Conservation (phyloP, 2,797 vertebrate genomes). For the Dendrocincla tyrannina region DNA sequence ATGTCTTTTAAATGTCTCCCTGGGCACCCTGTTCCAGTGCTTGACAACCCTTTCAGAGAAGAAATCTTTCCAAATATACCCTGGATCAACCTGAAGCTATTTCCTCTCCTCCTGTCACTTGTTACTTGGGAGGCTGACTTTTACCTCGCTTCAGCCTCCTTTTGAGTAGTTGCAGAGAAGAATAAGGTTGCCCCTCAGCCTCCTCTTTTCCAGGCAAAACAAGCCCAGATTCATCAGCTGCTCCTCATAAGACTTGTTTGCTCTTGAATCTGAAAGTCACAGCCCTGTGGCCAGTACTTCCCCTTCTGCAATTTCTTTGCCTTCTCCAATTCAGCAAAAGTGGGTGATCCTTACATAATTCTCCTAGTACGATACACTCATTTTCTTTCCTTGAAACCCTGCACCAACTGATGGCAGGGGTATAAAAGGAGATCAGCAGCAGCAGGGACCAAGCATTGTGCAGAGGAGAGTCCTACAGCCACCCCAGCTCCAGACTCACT, state of each 20-base stretch:
- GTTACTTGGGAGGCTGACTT: background rate
- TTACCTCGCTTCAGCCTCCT: background rate
- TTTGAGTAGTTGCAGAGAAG: background rate
- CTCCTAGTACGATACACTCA: background rate
- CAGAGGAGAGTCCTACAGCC: background rate
- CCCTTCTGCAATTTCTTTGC: background rate
- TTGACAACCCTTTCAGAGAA: background rate
- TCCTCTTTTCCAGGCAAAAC: background rate
- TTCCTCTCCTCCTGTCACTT: background rate
- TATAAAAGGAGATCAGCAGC: background rate
- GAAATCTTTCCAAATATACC: background rate
- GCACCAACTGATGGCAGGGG: accelerated
- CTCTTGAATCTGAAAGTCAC: background rate
- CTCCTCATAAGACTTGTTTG: background rate
- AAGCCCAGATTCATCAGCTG: background rate
- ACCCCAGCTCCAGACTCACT: background rate
- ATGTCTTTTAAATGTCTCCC: background rate
- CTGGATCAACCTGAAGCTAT: background rate
- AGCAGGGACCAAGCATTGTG: accelerated
- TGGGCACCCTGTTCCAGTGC: background rate
- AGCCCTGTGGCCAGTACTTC: background rate
- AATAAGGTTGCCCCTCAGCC: background rate
- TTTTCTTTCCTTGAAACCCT: background rate
- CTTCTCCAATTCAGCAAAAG: background rate
- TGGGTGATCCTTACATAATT: background rate